Conservation (phyloP, 2,113 vertebrate genomes). For the Sceloporus undulatus region DNA sequence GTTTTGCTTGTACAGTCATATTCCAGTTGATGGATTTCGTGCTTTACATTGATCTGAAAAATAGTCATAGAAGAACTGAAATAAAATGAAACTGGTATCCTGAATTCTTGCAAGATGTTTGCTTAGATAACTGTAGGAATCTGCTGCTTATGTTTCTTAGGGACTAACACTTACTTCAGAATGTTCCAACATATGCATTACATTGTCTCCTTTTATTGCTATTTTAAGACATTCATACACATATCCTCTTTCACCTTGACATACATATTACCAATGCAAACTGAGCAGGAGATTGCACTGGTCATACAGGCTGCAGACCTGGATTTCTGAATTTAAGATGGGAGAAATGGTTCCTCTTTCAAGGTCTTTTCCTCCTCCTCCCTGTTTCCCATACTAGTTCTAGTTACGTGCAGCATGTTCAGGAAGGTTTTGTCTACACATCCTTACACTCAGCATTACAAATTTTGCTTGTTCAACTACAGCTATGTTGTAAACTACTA, state of each 20-base stretch:
- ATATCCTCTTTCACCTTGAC: no score
- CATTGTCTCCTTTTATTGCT: background rate
- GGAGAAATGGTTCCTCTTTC: background rate
- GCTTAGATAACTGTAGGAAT: background rate
- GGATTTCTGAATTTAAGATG: background rate
- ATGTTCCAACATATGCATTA: background rate
- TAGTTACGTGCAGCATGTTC: no score
- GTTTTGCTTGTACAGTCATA: no score
- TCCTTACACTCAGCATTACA: background rate
- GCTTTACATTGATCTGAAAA: no score
- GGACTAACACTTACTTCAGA: background rate
- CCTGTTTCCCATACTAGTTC: background rate
- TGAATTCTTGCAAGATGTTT: background rate
- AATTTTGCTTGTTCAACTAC: background rate
- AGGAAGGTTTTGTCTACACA: background rate
- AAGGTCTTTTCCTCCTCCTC: background rate
- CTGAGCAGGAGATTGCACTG: background rate
- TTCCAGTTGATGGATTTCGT: no score
- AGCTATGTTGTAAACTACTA: background rate
- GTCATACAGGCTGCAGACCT: background rate
- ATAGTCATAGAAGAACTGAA: no score
- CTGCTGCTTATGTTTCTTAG: background rate
- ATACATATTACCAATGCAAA: background rate
- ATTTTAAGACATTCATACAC: no score
- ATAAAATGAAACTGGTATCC: no score